A percentile compares a stretch with the other conserved stretches of the same genome.
phyloP scores from a whole-genome alignment of 2,888 invertebrate genomes.

The Microctonus aethiopoides region DNA sequence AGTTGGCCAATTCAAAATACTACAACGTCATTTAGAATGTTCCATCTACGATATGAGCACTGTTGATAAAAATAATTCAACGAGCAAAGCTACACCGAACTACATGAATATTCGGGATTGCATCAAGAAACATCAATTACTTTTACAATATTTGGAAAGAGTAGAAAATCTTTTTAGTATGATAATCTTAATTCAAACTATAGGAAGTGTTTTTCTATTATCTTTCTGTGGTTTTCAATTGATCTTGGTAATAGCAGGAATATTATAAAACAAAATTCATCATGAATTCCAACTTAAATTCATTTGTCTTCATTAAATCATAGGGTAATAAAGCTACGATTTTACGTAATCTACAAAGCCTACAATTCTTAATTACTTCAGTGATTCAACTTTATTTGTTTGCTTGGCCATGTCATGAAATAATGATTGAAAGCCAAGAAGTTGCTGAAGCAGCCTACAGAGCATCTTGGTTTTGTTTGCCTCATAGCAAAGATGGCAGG shows the following conservation, averaged over 20 bases:
- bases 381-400: background rate
- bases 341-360: background rate
- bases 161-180: slow-evolving; percentile 39
- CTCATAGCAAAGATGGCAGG: slow-evolving; percentile 35
- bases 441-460: slow-evolving; percentile 47
- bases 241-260: slow-evolving; percentile 36
- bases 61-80: background rate
- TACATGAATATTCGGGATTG: slow-evolving; percentile 36
- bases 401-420: slow-evolving; percentile 46
- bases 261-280: background rate
- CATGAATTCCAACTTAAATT: background rate
- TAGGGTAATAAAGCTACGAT: background rate
- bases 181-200: slow-evolving; percentile 36
- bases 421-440: slow-evolving; percentile 45
- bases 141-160: slow-evolving; percentile 36
- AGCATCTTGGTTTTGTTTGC: slow-evolving; percentile 47
- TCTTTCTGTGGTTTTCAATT: slow-evolving; percentile 43
- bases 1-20: slow-evolving; percentile 43
- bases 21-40: slow-evolving; percentile 36
- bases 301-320: background rate
- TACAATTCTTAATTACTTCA: background rate
- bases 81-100: background rate
- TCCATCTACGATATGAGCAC: slow-evolving; percentile 20
- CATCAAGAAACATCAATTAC: slow-evolving; percentile 37
- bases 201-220: slow-evolving; percentile 38